phyloP scores from a whole-genome alignment of 2,797 vertebrate genomes.

The Rhabdophis nuchalis region DNA sequence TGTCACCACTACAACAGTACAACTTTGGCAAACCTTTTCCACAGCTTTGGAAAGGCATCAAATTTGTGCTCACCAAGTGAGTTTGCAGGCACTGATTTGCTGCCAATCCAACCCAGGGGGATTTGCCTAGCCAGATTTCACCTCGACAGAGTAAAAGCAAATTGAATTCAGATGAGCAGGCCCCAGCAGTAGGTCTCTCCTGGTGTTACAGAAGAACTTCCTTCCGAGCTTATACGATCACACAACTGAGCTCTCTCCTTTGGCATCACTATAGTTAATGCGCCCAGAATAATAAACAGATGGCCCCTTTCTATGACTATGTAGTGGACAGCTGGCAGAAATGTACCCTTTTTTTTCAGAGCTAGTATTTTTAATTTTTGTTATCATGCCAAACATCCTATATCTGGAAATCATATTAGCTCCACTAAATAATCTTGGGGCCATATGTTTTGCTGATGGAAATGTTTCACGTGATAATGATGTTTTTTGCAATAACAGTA shows the following conservation, averaged over 20 bases:
- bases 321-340: constrained; percentile 23
- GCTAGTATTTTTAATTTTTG: constrained; percentile 22
- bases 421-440: constrained; percentile 6
- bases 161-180: not conserved
- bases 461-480: constrained; percentile 17
- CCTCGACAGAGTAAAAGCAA: not conserved
- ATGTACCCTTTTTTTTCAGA: constrained; percentile 35
- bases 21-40: not conserved
- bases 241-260: not conserved
- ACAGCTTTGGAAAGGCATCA: not conserved
- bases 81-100: not conserved
- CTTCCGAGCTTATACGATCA: constrained; percentile 14
- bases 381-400: constrained; percentile 17
- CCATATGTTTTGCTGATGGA: constrained; percentile 8
- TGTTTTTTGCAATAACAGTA: constrained; percentile 14
- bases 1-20: not conserved
- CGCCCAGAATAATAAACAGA: constrained; percentile 11
- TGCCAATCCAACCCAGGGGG: not conserved
- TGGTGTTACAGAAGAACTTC: not conserved
- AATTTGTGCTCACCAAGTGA: not conserved
- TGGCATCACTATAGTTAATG: constrained; percentile 21
- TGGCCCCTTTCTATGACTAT: constrained; percentile 23
- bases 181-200: not conserved
- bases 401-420: constrained; percentile 29
- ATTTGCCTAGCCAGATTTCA: constrained; percentile 1